Evolutionary conservation across 2,113 vertebrate species (phyloP), one percentile per base, ranked within the genome.

Genomic region (Tetrax tetrax): DNA sequence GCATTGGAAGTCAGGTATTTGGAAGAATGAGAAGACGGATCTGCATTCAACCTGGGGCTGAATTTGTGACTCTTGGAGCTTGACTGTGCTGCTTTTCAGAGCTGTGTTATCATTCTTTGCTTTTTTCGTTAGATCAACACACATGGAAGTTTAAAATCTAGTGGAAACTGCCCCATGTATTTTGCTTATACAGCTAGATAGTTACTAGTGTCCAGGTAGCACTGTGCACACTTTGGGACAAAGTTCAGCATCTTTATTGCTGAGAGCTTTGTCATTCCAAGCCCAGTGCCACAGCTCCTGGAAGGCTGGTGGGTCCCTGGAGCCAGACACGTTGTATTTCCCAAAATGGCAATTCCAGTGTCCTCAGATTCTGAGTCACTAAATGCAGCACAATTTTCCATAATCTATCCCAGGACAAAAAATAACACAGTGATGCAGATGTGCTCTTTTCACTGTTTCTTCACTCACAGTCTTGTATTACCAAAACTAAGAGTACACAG

Each of bases 251-350:
- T 38, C 9, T 31, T 59, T 79, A 27, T 41, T 54, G 9, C 31
- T 0, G 0, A 38, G 23, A n/a, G 33, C 61, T 65, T 48, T 47
- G 38, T 9, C 7, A 17, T 76, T 48, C 25, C 12, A 3, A 69
- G 17, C 14, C 14, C 10, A 17, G 12, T 19, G 13, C 5, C 1
- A 0, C 7, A 63, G 51, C 9, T 66, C n/a, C 22, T 59, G 72
- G 17, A 83, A 64, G 15, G 10, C 51, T 12, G 12, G 7, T 37
- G 16, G 1, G 7, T 76, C 6, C 15, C n/a, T 75, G 47, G 8
- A 63, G 43, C 7, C 2, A 1, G 20, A 41, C 0, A 2, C 5
- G 15, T 7, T 7, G 0, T 3, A 23, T 31, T 47, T 24, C 14
- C 7, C 19, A 24, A 37, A 71, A 31, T 6, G 19, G 25, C 13